A percentile compares a stretch with the other conserved stretches of the same genome.
These are phyloP conservation scores for Porites cylindrica DNA, from an alignment of 92 coral and sea anemone species.

Conservation along the genomic window DNA sequence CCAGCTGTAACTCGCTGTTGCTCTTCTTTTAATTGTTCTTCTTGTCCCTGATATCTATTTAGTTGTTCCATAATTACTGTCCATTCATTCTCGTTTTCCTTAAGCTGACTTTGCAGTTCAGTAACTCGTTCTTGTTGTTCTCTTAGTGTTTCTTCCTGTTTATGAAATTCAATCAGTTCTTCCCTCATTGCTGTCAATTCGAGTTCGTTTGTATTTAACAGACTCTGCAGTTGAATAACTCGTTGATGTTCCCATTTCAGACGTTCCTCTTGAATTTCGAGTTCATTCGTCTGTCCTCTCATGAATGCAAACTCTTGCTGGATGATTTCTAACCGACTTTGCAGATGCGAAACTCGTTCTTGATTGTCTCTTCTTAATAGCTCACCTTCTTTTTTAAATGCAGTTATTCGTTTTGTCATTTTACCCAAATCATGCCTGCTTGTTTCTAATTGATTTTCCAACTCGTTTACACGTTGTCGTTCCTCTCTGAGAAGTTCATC, in stretches of 20 bases:
- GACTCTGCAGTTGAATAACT: slow-evolving; percentile 1
- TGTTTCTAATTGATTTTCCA: background rate
- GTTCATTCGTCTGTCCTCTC: background rate
- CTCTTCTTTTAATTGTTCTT: background rate
- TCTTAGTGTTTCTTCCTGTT: background rate
- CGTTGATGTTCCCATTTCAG: background rate
- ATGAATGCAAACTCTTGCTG: background rate
- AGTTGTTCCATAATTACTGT: background rate
- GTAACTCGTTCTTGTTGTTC: no score
- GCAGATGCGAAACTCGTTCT: background rate
- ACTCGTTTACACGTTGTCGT: background rate
- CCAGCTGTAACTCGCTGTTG: background rate
- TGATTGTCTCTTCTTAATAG: no score
- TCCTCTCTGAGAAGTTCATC: background rate
- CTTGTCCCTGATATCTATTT: background rate
- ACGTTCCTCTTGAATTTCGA: background rate
- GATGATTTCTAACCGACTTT: background rate
- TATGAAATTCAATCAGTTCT: background rate
- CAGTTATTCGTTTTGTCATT: background rate
- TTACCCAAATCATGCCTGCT: background rate
- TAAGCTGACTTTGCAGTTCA: background rate
- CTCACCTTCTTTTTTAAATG: no score
- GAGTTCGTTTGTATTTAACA: background rate
- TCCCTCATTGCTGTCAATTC: background rate
- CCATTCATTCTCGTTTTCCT: background rate